A percentile compares a stretch with the other conserved stretches of the same genome.
Conservation (phyloP, 2,113 vertebrate species). For the Macheiramphus alcinus region DNA sequence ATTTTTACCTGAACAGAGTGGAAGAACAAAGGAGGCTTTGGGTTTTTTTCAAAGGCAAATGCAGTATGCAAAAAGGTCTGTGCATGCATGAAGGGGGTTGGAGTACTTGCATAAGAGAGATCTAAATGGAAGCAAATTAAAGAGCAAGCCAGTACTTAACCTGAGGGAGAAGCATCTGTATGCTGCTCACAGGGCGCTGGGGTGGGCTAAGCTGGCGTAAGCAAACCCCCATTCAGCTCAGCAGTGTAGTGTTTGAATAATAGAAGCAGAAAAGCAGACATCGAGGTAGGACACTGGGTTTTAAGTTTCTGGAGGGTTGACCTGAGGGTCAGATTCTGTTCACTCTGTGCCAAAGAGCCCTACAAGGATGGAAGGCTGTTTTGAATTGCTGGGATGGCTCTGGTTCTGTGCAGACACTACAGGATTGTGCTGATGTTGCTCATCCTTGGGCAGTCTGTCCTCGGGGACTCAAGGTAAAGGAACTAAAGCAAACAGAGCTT, state of each 20-base stretch:
- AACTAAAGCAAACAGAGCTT: background rate
- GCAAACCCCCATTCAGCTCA: background rate
- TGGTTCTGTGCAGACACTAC: accelerated
- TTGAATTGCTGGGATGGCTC: background rate
- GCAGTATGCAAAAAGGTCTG: background rate
- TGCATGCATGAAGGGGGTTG: accelerated
- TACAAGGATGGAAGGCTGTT: background rate
- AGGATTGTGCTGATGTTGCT: background rate
- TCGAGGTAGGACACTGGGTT: background rate
- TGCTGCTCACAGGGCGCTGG: background rate
- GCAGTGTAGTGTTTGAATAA: background rate
- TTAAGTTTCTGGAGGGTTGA: background rate
- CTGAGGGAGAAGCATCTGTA: background rate
- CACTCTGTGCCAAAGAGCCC: background rate
- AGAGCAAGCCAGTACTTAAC: background rate
- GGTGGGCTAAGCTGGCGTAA: background rate
- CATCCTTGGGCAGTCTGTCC: background rate
- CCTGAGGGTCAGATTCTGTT: background rate
- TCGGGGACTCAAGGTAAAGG: background rate
- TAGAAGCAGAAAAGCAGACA: background rate
- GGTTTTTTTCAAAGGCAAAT: background rate
- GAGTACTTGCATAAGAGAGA: background rate
- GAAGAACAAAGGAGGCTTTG: background rate
- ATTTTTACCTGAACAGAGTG: background rate
- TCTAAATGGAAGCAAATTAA: background rate